phyloP scores from a whole-genome alignment of 2,888 invertebrate genomes.

The Polietes domitor region DNA sequence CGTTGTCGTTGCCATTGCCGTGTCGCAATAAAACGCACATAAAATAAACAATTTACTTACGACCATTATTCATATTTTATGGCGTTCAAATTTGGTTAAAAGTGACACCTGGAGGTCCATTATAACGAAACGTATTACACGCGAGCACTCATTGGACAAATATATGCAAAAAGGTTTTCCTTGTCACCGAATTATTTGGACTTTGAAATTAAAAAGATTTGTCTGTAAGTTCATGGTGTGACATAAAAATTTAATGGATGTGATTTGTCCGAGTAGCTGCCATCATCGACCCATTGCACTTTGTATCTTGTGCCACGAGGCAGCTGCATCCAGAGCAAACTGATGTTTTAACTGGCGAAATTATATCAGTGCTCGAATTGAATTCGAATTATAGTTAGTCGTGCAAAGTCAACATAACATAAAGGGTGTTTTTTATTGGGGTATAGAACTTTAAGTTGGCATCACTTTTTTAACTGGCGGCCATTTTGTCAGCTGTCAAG shows the following conservation, averaged over 20 bases:
- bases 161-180: neutral
- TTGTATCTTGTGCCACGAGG: too few relatives aligned
- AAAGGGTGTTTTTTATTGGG: too few relatives aligned
- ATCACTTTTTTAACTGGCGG: too few relatives aligned
- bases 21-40: conserved; percentile 47
- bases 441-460: too few relatives aligned
- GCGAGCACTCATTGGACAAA: neutral
- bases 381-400: too few relatives aligned
- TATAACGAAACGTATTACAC: conserved; percentile 7
- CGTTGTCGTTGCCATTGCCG: neutral
- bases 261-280: neutral
- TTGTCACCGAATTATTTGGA: neutral
- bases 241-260: neutral
- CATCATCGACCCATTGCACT: too few relatives aligned
- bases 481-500: too few relatives aligned
- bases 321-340: too few relatives aligned
- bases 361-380: too few relatives aligned
- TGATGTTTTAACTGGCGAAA: too few relatives aligned
- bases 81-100: conserved; percentile 43
- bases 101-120: conserved; percentile 43
- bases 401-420: too few relatives aligned
- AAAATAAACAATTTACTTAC: conserved; percentile 48
- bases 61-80: conserved; percentile 48
- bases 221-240: neutral
- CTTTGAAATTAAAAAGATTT: neutral